These are phyloP conservation scores for Acholoe squamosa DNA, from an alignment of 2,888 invertebrate genomes.

Conservation along the genomic window DNA sequence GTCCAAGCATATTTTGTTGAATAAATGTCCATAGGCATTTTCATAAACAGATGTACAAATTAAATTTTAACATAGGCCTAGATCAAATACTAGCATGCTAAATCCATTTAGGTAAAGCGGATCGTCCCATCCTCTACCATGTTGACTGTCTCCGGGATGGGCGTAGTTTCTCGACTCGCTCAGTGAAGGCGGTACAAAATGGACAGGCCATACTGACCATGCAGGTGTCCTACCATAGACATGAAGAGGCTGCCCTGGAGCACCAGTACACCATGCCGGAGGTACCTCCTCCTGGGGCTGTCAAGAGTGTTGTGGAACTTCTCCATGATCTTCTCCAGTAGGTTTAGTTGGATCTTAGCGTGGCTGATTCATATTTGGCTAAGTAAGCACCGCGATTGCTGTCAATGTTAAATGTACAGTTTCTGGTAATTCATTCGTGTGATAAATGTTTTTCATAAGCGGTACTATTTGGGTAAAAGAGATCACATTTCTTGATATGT, in stretches of 20 bases:
- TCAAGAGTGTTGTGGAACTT: slow-evolving; percentile 67
- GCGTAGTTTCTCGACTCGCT: slow-evolving; percentile 81
- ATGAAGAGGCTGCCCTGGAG: slow-evolving; percentile 77
- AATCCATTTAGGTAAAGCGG: slow-evolving; percentile 73
- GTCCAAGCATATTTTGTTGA: too few species aligned
- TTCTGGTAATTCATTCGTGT: too few species aligned
- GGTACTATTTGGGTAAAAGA: too few species aligned
- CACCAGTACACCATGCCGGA: slow-evolving; percentile 83
- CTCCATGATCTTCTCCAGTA: background rate
- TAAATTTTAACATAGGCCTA: background rate
- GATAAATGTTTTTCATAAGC: too few species aligned
- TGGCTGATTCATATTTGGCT: too few species aligned
- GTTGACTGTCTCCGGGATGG: slow-evolving; percentile 83
- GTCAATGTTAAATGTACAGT: too few species aligned
- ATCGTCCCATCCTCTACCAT: slow-evolving; percentile 82
- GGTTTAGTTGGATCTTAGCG: background rate
- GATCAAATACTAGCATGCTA: background rate
- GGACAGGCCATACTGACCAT: slow-evolving; percentile 82
- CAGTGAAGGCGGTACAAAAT: slow-evolving; percentile 83
- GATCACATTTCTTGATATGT: too few species aligned
- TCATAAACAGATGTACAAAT: too few species aligned
- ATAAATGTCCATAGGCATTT: too few species aligned
- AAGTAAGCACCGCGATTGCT: too few species aligned
- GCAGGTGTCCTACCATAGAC: slow-evolving; percentile 80
- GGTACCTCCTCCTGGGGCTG: slow-evolving; percentile 81